Percentiles rank a stretch among this genome's conserved stretches.
Evolutionary conservation across 2,888 invertebrate species (phyloP).

Genomic region (Drosophila tanythrix): DNA sequence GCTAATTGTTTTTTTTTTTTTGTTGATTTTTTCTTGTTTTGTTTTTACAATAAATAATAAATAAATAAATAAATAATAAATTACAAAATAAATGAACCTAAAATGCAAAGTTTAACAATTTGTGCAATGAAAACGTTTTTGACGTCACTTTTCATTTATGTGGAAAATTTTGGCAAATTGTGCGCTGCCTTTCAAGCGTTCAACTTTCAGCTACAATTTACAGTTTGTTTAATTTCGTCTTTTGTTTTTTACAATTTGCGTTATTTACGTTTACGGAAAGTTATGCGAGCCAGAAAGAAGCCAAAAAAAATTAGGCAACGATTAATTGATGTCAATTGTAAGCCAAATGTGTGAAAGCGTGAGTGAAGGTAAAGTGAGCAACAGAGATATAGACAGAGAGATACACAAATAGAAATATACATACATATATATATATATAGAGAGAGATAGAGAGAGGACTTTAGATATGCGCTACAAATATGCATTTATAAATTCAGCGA

Average conservation of each 20-base stretch:
- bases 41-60: conserved; percentile 77
- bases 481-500: conserved; percentile 40
- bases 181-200: conserved; percentile 76
- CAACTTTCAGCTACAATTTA: conserved; percentile 80
- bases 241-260: conserved; percentile 68
- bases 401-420: conserved; percentile 30
- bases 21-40: conserved; percentile 43
- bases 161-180: conserved; percentile 49
- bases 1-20: conserved; percentile 13
- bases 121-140: conserved; percentile 51
- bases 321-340: conserved; percentile 69
- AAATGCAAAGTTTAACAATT: conserved; percentile 74
- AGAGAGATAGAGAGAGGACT: conserved; percentile 12
- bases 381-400: conserved; percentile 54
- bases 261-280: conserved; percentile 75
- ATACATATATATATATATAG: conserved; percentile 12
- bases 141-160: conserved; percentile 47
- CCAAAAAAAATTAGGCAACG: conserved; percentile 45
- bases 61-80: conserved; percentile 78
- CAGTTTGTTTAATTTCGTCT: conserved; percentile 40
- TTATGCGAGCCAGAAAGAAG: conserved; percentile 66
- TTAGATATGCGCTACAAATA: conserved; percentile 40
- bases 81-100: conserved; percentile 77
- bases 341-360: conserved; percentile 77
- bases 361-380: conserved; percentile 54